A percentile compares a stretch with the other conserved stretches of the same genome.
Conservation (phyloP, 1,140 invertebrate species). For the Frieseomelitta varia region DNA sequence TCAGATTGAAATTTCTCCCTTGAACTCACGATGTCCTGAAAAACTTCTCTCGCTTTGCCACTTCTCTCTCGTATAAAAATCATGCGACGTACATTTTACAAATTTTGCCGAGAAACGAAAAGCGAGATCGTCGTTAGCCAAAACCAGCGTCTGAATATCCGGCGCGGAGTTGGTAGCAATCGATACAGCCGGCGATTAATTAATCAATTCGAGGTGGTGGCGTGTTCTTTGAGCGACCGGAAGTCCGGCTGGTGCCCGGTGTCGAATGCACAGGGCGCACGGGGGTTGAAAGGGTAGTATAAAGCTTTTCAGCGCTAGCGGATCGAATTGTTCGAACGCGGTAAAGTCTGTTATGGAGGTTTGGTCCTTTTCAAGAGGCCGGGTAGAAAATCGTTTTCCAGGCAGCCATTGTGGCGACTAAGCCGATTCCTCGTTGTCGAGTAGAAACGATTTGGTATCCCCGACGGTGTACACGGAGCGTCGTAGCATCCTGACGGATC, state of each 20-base stretch:
- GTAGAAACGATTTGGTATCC: slow-evolving; percentile 63
- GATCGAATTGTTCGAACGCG: slow-evolving; percentile 64
- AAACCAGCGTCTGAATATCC: not conserved
- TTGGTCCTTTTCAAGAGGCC: slow-evolving; percentile 53
- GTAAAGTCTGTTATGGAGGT: slow-evolving; percentile 65
- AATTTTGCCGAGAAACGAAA: not conserved
- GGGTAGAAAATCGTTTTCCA: slow-evolving; percentile 62
- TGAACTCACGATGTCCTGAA: too few relatives aligned
- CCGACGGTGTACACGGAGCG: slow-evolving; percentile 38
- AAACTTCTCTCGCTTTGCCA: too few relatives aligned
- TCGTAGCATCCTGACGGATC: slow-evolving; percentile 31
- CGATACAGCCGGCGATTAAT: not conserved
- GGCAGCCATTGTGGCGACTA: slow-evolving; percentile 53
- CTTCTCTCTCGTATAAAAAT: not conserved
- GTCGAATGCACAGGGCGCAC: slow-evolving; percentile 29
- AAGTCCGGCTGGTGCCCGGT: slow-evolving; percentile 1
- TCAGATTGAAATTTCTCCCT: too few relatives aligned
- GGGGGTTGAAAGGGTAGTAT: slow-evolving; percentile 35
- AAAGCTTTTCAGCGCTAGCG: slow-evolving; percentile 47
- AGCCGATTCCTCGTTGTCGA: slow-evolving; percentile 64
- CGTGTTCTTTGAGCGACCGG: not conserved
- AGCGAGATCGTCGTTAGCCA: too few relatives aligned
- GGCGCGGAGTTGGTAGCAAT: not conserved
- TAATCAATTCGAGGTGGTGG: slow-evolving; percentile 24
- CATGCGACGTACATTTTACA: not conserved